Percentiles rank a stretch among this genome's conserved stretches.
Evolutionary conservation across 2,113 vertebrate species (phyloP).

Genomic region (Pipra filicauda): DNA sequence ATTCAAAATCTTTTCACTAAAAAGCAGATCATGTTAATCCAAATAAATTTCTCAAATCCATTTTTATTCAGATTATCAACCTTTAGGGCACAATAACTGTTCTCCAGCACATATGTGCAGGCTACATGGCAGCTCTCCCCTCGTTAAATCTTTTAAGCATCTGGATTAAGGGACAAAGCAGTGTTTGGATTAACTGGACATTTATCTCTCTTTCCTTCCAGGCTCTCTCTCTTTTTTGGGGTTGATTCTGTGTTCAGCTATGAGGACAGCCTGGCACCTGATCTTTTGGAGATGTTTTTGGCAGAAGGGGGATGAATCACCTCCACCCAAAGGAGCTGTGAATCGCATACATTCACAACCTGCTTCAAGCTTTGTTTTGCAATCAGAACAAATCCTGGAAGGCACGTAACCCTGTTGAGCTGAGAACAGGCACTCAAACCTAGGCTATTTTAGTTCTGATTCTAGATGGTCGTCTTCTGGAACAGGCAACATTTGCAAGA

Average conservation of each 20-base stretch:
- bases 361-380: background rate
- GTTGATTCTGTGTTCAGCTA: background rate
- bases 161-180: background rate
- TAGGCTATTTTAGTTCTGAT: background rate
- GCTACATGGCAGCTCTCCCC: background rate
- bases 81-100: background rate
- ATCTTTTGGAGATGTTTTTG: background rate
- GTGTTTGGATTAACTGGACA: background rate
- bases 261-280: background rate
- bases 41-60: slow-evolving; percentile 53
- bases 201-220: background rate
- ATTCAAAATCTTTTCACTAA: slow-evolving; percentile 27
- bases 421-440: background rate
- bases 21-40: slow-evolving; percentile 58
- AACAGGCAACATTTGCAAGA: background rate
- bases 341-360: background rate
- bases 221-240: background rate
- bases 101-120: background rate
- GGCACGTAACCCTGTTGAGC: background rate
- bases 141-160: slow-evolving; percentile 35
- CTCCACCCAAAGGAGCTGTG: background rate
- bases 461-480: background rate
- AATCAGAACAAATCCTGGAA: background rate
- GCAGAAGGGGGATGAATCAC: background rate
- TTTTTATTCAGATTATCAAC: slow-evolving; percentile 55